These are phyloP conservation scores for Brachypodius melanocephalos DNA, from an alignment of 2,113 vertebrate species.

Conservation along the genomic window DNA sequence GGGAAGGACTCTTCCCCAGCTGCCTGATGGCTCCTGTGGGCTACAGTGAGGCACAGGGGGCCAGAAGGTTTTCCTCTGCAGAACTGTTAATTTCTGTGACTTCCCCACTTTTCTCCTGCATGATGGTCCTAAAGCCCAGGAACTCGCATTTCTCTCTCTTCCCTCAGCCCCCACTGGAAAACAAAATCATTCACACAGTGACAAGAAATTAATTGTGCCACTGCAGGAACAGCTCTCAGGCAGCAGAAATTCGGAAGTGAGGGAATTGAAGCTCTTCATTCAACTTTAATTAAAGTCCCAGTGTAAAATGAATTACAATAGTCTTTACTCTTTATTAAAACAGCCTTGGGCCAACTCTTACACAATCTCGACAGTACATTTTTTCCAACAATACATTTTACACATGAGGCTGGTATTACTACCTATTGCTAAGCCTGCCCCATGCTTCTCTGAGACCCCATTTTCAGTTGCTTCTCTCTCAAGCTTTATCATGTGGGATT, in stretches of 20 bases:
- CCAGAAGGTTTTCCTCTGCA: background rate
- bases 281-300: conserved; percentile 43
- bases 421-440: background rate
- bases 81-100: background rate
- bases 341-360: conserved; percentile 14
- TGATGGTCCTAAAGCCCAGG: background rate
- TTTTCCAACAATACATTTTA: conserved; percentile 17
- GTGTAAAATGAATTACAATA: conserved; percentile 16
- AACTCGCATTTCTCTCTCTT: background rate
- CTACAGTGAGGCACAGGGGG: background rate
- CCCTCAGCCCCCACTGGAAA: background rate
- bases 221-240: conserved; percentile 23
- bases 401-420: background rate
- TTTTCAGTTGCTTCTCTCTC: background rate
- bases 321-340: conserved; percentile 22
- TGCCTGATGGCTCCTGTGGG: background rate
- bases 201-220: background rate
- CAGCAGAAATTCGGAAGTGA: conserved; percentile 39
- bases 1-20: background rate
- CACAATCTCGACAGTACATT: background rate
- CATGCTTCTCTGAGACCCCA: background rate
- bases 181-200: background rate
- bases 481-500: background rate
- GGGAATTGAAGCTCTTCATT: conserved; percentile 26
- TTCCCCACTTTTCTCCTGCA: background rate